Evolutionary conservation across 2,888 invertebrate genomes (phyloP), one percentile per base, ranked within the genome.

Genomic region (Crepidodera aurea): DNA sequence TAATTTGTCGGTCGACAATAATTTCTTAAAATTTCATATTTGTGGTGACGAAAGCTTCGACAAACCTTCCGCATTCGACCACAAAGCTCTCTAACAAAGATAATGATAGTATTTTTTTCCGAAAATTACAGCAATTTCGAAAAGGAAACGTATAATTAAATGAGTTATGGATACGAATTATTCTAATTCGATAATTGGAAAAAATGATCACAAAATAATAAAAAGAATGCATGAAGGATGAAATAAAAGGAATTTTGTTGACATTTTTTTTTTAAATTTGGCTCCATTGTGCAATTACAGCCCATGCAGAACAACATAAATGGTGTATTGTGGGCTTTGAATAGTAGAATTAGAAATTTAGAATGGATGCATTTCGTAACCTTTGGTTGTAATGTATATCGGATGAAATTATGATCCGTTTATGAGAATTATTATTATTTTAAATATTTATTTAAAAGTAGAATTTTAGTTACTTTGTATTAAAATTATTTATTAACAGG

Each of bases 71-170:
- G 18, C 6, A 42, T 10, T 10, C 1, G 42, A 8, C 29, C 40
- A 27, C 54, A 54, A 27, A 54, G 22, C 10, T 15, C 39, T 18
- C 27, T 27, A 40, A 54, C 40, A 42, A 54, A 42, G 27, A 10
- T 37, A 55, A 55, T 44, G 44, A 54, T 40, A 54, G n/a, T 44
- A 27, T 54, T 54, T 27, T 55, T 16, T 16, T 39, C 13, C 8
- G 40, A 54, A 54, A 55, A 44, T 46, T 44, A 10, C 16, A n/a
- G 50, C 27, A 60, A 60, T 60, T 57, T 58, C 27, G 53, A 55
- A 61, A 34, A 61, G 64, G 64, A 64, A 61, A 58, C 60, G 16
- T 37, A 58, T 61, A 53, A 64, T 64, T 64, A 64, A 61, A 53
- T 44, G 64, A 64, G 58, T 64, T 61, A 64, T 50, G 44, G 50